Evolutionary conservation across 1,140 invertebrate genomes (phyloP).

Genomic region (Drosophila azteca): DNA sequence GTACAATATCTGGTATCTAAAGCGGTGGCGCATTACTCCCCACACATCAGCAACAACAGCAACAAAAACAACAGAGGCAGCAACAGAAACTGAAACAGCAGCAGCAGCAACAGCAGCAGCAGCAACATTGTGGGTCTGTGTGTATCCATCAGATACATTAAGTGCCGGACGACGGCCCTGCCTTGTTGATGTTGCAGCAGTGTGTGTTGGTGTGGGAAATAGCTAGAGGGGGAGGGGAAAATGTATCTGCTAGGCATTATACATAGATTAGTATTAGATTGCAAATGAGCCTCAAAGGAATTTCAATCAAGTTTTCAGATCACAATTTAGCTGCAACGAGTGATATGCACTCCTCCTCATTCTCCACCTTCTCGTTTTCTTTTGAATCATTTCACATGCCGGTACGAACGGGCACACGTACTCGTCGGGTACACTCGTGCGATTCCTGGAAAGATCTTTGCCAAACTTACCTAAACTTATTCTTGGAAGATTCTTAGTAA

Average conservation of each 20-base stretch:
- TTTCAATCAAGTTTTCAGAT: background rate
- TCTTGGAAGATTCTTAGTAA: conserved; percentile 48
- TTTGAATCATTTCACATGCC: too few relatives aligned
- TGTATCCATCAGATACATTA: conserved; percentile 45
- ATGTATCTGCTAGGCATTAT: conserved; percentile 3
- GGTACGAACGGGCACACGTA: background rate
- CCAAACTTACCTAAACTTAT: conserved; percentile 40
- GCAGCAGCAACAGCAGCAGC: conserved; percentile 1
- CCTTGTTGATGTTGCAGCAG: conserved; percentile 10
- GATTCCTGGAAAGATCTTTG: conserved; percentile 15
- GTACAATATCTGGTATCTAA: conserved; percentile 48
- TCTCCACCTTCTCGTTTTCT: too few relatives aligned
- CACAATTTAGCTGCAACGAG: too few relatives aligned
- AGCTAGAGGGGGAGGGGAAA: conserved; percentile 16
- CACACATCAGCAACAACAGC: conserved; percentile 18
- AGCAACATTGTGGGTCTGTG: conserved; percentile 5
- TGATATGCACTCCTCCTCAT: too few relatives aligned
- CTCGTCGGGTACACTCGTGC: background rate
- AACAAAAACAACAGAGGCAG: background rate
- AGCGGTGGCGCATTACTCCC: conserved; percentile 51
- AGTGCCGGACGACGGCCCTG: conserved; percentile 20
- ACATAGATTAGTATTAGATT: background rate
- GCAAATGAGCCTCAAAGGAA: background rate
- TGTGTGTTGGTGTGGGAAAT: conserved; percentile 12
- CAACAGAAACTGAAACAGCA: too few relatives aligned